Percentiles rank a stretch among this genome's conserved stretches.
Evolutionary conservation across 2,888 invertebrate species (phyloP).

Genomic region (Mesochorus sp.): DNA sequence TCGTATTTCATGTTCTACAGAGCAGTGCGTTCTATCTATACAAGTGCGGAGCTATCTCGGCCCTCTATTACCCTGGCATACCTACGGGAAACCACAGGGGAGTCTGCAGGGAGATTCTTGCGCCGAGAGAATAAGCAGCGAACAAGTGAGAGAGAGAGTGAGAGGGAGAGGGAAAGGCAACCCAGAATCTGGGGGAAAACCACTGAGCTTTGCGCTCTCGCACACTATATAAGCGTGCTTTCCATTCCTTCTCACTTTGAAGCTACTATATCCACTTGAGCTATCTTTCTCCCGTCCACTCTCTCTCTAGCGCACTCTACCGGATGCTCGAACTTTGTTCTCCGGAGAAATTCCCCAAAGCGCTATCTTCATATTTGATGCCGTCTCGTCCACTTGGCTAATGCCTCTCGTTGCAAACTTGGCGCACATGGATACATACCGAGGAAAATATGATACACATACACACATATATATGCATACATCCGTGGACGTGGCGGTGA

Average conservation of each 20-base stretch:
- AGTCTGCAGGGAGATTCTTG: constrained; percentile 58
- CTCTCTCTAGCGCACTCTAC: constrained; percentile 54
- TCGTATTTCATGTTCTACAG: constrained; percentile 34
- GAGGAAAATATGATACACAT: background rate
- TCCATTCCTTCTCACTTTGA: constrained; percentile 36
- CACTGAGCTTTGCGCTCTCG: constrained; percentile 19
- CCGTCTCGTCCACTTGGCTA: constrained; percentile 76
- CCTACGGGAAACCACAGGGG: constrained; percentile 53
- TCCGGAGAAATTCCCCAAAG: constrained; percentile 75
- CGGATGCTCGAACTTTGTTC: constrained; percentile 74
- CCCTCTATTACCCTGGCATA: constrained; percentile 48
- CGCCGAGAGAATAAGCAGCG: constrained; percentile 28
- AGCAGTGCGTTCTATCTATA: constrained; percentile 19
- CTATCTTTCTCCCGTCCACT: constrained; percentile 25
- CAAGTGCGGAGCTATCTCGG: constrained; percentile 38
- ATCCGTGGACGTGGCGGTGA: background rate
- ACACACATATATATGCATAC: background rate
- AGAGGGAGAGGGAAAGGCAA: constrained; percentile 5
- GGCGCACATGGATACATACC: constrained; percentile 64
- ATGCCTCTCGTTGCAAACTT: constrained; percentile 76
- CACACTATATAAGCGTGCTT: constrained; percentile 24
- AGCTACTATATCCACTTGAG: constrained; percentile 10
- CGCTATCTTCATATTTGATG: constrained; percentile 78
- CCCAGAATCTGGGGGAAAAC: constrained; percentile 45
- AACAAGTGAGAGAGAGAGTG: background rate